Evolutionary conservation across 2,888 invertebrate genomes (phyloP).

Genomic region (Ophion ellenae): DNA sequence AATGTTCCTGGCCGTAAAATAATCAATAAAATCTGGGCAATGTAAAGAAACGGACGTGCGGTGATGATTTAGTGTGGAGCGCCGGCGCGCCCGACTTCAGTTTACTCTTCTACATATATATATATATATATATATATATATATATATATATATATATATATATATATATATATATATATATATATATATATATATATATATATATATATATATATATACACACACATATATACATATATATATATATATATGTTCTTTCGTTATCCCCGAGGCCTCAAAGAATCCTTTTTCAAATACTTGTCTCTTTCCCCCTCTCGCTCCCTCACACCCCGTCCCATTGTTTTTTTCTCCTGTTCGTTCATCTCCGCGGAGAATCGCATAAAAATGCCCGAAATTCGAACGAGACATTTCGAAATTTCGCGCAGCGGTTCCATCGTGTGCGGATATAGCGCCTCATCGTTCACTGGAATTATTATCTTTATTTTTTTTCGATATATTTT

Average conservation of each 20-base stretch:
- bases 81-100: slow-evolving; percentile 64
- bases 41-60: slow-evolving; percentile 83
- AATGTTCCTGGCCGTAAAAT: slow-evolving; percentile 83
- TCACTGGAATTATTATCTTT: neutral
- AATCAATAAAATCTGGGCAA: slow-evolving; percentile 83
- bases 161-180: neutral
- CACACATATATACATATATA: slow-evolving; percentile 12
- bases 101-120: slow-evolving; percentile 40
- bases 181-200: too few species aligned
- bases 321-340: slow-evolving; percentile 33
- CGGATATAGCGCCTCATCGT: neutral
- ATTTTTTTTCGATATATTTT: neutral
- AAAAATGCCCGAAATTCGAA: slow-evolving; percentile 6
- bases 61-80: slow-evolving; percentile 80
- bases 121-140: slow-evolving; percentile 18
- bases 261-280: slow-evolving; percentile 41
- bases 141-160: neutral
- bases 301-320: slow-evolving; percentile 45
- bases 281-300: slow-evolving; percentile 31
- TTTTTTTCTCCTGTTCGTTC: neutral
- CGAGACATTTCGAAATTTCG: slow-evolving; percentile 2
- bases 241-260: slow-evolving; percentile 6
- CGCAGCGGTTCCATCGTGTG: neutral
- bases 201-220: neutral
- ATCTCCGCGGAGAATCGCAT: slow-evolving; percentile 2